Percentiles rank a stretch among this genome's conserved stretches.
Evolutionary conservation across 2,797 vertebrate genomes (phyloP).

Genomic region (Sternotherus odoratus): DNA sequence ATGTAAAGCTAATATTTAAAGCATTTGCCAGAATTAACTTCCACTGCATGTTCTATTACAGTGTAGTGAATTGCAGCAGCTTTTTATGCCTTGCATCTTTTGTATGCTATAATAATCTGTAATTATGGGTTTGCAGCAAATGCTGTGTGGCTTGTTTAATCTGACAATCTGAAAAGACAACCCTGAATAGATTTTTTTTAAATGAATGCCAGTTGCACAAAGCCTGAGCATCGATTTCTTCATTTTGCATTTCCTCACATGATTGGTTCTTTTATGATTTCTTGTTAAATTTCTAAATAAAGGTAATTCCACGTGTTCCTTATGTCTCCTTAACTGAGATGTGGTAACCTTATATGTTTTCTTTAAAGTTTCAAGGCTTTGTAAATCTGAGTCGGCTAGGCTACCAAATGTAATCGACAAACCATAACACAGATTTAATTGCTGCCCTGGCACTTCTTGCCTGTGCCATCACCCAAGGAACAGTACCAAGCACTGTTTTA

Average conservation of each 20-base stretch:
- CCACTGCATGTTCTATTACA: slow-evolving; percentile 82
- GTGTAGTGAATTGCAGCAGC: slow-evolving; percentile 80
- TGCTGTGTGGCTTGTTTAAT: slow-evolving; percentile 84
- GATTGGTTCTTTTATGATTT: slow-evolving; percentile 73
- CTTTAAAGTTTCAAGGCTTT: slow-evolving; percentile 49
- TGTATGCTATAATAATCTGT: slow-evolving; percentile 85
- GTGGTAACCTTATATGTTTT: background rate
- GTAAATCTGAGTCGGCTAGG: slow-evolving; percentile 47
- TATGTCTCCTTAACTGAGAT: slow-evolving; percentile 48
- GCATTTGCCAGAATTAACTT: slow-evolving; percentile 88
- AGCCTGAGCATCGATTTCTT: slow-evolving; percentile 77
- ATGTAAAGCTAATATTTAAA: slow-evolving; percentile 86
- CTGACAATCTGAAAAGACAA: slow-evolving; percentile 84
- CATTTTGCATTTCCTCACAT: slow-evolving; percentile 76
- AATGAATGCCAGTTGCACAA: slow-evolving; percentile 79
- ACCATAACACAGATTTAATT: slow-evolving; percentile 24
- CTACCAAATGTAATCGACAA: slow-evolving; percentile 45
- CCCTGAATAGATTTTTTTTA: slow-evolving; percentile 82
- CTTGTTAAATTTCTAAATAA: slow-evolving; percentile 76
- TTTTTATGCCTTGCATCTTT: slow-evolving; percentile 83
- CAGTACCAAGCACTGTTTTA: slow-evolving; percentile 45
- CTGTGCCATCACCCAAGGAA: slow-evolving; percentile 28
- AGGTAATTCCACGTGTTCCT: slow-evolving; percentile 48
- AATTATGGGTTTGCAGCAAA: slow-evolving; percentile 86
- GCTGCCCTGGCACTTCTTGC: slow-evolving; percentile 36